Percentiles rank a stretch among this genome's conserved stretches.
These are phyloP conservation scores for Catharus bicknelli DNA, from an alignment of 2,113 vertebrate species.

Conservation along the genomic window DNA sequence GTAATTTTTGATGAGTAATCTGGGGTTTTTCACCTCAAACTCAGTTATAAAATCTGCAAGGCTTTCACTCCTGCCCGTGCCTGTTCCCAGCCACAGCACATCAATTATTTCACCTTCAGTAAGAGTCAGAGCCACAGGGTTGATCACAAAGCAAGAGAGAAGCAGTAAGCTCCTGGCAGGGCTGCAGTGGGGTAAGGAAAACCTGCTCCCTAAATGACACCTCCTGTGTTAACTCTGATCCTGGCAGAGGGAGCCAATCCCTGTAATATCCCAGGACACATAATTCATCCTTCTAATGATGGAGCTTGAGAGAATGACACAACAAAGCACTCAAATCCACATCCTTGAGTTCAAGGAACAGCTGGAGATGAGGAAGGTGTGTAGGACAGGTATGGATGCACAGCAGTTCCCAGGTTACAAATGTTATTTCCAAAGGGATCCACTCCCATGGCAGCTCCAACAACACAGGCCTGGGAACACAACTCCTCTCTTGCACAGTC, in stretches of 20 bases:
- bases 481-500: neutral
- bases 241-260: neutral
- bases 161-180: neutral
- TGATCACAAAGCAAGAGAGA: neutral
- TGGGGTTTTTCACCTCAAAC: neutral
- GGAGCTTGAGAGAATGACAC: neutral
- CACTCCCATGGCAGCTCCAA: neutral
- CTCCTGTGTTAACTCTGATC: neutral
- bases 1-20: neutral
- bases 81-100: neutral
- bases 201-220: neutral
- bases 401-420: neutral
- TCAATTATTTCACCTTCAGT: neutral
- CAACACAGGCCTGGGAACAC: neutral
- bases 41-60: neutral
- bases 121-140: neutral
- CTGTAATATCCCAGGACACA: neutral
- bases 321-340: neutral
- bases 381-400: neutral
- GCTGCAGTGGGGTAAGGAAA: neutral
- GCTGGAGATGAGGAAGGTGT: neutral
- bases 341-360: neutral
- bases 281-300: rapidly evolving
- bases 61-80: neutral
- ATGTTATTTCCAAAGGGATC: neutral